A percentile compares a stretch with the other conserved stretches of the same genome.
These are phyloP conservation scores for Oedothorax gibbosus DNA, from an alignment of 1,140 invertebrate species.

Conservation along the genomic window DNA sequence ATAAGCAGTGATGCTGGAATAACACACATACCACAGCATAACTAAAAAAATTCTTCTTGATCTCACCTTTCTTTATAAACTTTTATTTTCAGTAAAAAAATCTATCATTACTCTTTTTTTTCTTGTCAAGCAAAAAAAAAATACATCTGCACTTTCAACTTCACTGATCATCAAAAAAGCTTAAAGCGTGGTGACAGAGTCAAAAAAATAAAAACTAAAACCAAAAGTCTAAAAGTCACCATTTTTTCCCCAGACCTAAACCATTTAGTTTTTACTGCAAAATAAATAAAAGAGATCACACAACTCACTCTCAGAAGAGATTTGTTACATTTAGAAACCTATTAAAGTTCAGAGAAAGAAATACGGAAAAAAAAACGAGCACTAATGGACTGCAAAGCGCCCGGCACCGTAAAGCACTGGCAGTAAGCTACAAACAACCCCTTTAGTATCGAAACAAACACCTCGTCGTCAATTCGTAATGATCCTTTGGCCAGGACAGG, in stretches of 20 bases:
- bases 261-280: not conserved
- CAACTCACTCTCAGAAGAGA: not conserved
- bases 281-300: not conserved
- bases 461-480: slow-evolving; percentile 27
- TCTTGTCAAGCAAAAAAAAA: too few relatives aligned
- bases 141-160: too few relatives aligned
- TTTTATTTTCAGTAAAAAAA: too few relatives aligned
- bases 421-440: not conserved
- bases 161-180: too few relatives aligned
- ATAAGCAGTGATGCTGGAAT: too few relatives aligned
- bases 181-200: too few relatives aligned
- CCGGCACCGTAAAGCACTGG: not conserved
- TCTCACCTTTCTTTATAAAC: too few relatives aligned
- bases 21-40: too few relatives aligned
- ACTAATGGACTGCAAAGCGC: not conserved
- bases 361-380: not conserved
- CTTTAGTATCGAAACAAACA: slow-evolving; percentile 24
- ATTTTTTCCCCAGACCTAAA: not conserved
- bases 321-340: not conserved
- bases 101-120: too few relatives aligned
- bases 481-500: not conserved
- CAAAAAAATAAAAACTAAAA: not conserved
- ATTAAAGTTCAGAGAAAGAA: too few relatives aligned
- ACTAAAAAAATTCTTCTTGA: too few relatives aligned
- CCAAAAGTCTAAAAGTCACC: too few relatives aligned